phyloP scores from a whole-genome alignment of 2,797 vertebrate genomes.

The Taenioides sp. region DNA sequence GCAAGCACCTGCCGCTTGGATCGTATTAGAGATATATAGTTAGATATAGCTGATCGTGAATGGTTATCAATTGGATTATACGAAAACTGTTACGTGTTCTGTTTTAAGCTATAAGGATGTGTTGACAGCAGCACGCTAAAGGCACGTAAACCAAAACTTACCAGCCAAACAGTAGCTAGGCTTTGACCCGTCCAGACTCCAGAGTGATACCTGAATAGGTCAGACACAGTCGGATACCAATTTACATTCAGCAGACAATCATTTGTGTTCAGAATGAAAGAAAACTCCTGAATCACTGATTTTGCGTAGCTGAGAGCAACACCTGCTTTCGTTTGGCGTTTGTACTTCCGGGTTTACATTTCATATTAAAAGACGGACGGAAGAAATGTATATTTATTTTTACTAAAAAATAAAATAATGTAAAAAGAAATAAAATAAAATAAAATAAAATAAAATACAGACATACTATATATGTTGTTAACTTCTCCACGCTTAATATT shows the following conservation, averaged over 20 bases:
- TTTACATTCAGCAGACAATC: slow-evolving; percentile 4
- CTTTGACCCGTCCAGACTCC: slow-evolving; percentile 33
- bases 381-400: background rate
- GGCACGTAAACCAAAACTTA: slow-evolving; percentile 41
- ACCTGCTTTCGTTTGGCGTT: slow-evolving; percentile 13
- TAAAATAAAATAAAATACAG: background rate
- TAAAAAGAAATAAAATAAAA: background rate
- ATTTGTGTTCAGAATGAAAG: background rate
- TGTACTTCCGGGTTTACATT: slow-evolving; percentile 50
- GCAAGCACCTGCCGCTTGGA: background rate
- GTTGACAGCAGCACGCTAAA: slow-evolving; percentile 1
- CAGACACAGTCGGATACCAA: slow-evolving; percentile 7
- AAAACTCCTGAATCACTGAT: slow-evolving; percentile 17
- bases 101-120: background rate
- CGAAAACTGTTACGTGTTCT: background rate
- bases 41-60: background rate
- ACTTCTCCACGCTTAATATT: too few species aligned
- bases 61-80: background rate
- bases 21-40: background rate
- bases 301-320: slow-evolving; percentile 10
- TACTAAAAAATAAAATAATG: background rate
- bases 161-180: slow-evolving; percentile 38
- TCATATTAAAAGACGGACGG: slow-evolving; percentile 42
- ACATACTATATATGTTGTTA: too few species aligned
- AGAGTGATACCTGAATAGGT: slow-evolving; percentile 8